Evolutionary conservation across 2,888 invertebrate genomes (phyloP), one percentile per base, ranked within the genome.

Genomic region (Spisula subtruncata): DNA sequence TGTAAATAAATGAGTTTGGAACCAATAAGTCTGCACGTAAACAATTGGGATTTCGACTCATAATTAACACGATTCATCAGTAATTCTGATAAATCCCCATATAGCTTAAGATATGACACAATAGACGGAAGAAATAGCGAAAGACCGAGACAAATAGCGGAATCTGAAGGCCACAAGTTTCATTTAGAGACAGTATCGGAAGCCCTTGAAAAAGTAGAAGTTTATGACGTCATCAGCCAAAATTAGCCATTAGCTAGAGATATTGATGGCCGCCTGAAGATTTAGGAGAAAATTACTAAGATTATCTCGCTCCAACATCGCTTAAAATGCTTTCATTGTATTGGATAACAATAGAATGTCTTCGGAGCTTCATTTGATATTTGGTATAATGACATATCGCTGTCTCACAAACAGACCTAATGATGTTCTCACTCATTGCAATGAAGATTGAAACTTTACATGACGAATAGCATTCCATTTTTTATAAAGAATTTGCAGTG

Each of bases 311-410:
- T 66, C 60, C 60, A 20, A 66, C 25, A 66, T 66, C 25, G 60
- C 60, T 66, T 66, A 66, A n/a, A 66, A 66, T 25, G 60, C 60
- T 66, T 66, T 66, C 60, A 66, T 66, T 66, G 60, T 66, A 66
- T 66, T 66, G 60, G 25, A n/a, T 66, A 10, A n/a, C 60, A 66
- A 66, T 4, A 66, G n/a, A 25, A 66, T 66, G 60, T 66, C 60
- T 66, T 66, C 60, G 8, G 25, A 25, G 60, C 60, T 66, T 66
- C 60, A 66, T 66, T 66, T 66, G 60, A 66, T 66, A 25, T 25
- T 66, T 66, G n/a, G 10, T 66, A n/a, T 66, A 66, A 66, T 66
- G 60, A 66, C 60, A 66, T 66, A 66, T 66, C 60, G 25, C 25
- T 66, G 60, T 66, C 60, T 25, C 60, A n/a, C n/a, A 66, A 66